phyloP scores from a whole-genome alignment of 1,140 invertebrate genomes.

The Cydia strobilella region DNA sequence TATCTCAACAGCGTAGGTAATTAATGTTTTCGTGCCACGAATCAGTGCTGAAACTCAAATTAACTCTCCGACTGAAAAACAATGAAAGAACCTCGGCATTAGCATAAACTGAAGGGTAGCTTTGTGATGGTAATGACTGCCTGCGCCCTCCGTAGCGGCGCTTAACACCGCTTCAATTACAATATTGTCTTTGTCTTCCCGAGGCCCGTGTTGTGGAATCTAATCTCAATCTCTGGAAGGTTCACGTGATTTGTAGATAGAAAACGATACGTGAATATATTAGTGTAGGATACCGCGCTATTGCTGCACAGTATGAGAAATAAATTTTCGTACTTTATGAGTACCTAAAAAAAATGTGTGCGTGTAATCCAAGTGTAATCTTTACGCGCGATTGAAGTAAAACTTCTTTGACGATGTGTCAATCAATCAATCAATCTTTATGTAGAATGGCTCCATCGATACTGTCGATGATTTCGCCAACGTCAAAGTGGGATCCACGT shows the following conservation, averaged over 20 bases:
- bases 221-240: not conserved
- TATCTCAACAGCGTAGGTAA: not conserved
- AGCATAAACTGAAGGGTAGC: constrained; percentile 9
- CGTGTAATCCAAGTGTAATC: no score
- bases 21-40: constrained; percentile 9
- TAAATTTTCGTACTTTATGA: no score
- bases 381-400: no score
- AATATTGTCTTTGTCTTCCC: constrained; percentile 7
- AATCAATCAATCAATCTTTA: no score
- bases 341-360: no score
- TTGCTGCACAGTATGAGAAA: no score
- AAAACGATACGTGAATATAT: no score
- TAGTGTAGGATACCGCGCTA: no score
- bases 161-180: constrained; percentile 13
- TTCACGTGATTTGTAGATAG: not conserved
- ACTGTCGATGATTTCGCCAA: no score
- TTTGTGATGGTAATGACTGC: constrained; percentile 8
- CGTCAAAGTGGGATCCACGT: no score
- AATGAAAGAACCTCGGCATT: constrained; percentile 5
- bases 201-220: not conserved
- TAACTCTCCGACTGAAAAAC: not conserved
- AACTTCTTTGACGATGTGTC: no score
- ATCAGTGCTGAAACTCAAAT: constrained; percentile 7
- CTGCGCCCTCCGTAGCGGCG: not conserved
- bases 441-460: no score